Evolutionary conservation across 2,888 invertebrate genomes (phyloP), one percentile per base, ranked within the genome.

Genomic region (Aspidiotus destructor): DNA sequence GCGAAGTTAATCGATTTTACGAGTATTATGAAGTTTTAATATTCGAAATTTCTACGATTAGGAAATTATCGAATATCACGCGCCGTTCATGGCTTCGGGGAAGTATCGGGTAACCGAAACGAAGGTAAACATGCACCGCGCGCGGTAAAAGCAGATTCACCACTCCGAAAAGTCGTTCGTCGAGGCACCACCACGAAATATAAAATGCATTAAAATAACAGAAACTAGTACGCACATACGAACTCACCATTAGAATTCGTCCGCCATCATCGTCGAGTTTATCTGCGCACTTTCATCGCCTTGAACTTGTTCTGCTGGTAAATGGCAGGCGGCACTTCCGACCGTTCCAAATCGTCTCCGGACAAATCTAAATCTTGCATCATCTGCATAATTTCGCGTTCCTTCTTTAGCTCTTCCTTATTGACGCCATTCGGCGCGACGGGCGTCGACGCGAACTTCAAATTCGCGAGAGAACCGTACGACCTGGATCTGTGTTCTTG

Each of bases 401-500:
- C 92, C 77, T 92, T 92, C 77, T 92, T 91, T 77, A 88, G 81
- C 75, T 89, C 89, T 75, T 86, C 85, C 71, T 86, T 76, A 63
- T 72, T 73, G 7, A 70, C 72, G 11, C 75, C 75, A 71, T 77
- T 78, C 7, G 74, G 74, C 40, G 76, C 76, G 15, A 74, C 72
- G 8, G 74, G 74, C 72, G 89, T 88, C 72, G 87, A 87, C 73
- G 88, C 90, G 79, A 93, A 93, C 77, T 92, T 92, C 71, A 94
- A 80, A 76, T 92, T 93, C 71, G 93, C 92, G 77, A 94, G 81
- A 70, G 92, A 92, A 70, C 93, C 93, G 78, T 94, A 93, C 75
- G 92, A 93, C 71, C 94, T 83, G 77, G 92, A 92, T 72, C 94
- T 84, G 77, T 94, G 93, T 77, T 94, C 94, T 77, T 94, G 93